phyloP scores from a whole-genome alignment of 2,797 vertebrate genomes.

The Hybognathus amarus region DNA sequence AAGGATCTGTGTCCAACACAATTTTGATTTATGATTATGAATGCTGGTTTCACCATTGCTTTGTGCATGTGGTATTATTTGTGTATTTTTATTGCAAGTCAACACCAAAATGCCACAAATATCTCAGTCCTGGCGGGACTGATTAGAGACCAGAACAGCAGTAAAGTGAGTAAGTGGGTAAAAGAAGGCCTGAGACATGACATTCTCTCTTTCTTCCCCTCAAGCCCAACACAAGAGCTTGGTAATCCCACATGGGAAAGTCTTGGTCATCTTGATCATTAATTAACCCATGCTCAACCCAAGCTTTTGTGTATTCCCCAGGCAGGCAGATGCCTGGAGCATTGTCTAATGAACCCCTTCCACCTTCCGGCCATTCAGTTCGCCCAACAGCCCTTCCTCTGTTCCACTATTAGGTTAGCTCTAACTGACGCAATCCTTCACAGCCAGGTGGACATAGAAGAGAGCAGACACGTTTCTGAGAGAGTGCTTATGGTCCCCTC shows the following conservation, averaged over 20 bases:
- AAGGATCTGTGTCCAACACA: neutral
- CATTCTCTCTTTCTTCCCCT: neutral
- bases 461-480: neutral
- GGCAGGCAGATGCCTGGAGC: constrained; percentile 43
- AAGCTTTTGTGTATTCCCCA: constrained; percentile 24
- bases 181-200: neutral
- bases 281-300: constrained; percentile 53
- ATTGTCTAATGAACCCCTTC: constrained; percentile 38
- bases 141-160: neutral
- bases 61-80: neutral
- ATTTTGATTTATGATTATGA: neutral
- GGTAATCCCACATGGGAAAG: constrained; percentile 20
- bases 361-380: constrained; percentile 36
- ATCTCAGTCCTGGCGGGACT: neutral
- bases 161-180: neutral
- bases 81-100: neutral
- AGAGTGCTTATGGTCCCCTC: constrained; percentile 18
- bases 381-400: constrained; percentile 50
- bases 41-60: neutral
- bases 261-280: constrained; percentile 37
- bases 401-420: constrained; percentile 58
- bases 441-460: constrained; percentile 47
- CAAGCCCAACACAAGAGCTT: neutral
- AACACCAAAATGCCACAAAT: neutral
- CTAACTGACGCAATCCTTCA: constrained; percentile 36